These are phyloP conservation scores for Oligia fasciuncula DNA, from an alignment of 2,888 invertebrate genomes.

Conservation along the genomic window DNA sequence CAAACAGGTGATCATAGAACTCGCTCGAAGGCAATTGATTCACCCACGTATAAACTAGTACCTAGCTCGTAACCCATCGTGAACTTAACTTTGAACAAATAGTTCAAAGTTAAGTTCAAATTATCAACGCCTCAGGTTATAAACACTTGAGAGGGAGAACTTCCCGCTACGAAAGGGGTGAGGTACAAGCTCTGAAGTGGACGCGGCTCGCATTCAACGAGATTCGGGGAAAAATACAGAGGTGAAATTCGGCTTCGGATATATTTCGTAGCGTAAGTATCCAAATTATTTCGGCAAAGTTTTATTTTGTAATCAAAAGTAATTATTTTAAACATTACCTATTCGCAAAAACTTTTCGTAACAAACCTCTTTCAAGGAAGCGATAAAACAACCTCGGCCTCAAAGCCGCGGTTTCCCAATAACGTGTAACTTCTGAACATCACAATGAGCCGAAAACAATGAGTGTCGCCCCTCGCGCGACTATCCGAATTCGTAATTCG, in stretches of 20 bases:
- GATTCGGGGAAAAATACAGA: conserved; percentile 17
- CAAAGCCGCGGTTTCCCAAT: neutral
- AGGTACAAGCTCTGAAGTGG: conserved; percentile 31
- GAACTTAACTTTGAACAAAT: no score
- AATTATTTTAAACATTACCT: neutral
- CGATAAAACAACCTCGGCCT: conserved; percentile 8
- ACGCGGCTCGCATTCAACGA: conserved; percentile 15
- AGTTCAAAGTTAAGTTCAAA: conserved; percentile 54
- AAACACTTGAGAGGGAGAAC: conserved; percentile 34
- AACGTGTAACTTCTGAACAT: conserved; percentile 41
- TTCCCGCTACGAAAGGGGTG: conserved; percentile 26
- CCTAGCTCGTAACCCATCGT: conserved; percentile 37
- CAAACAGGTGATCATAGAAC: conserved; percentile 37
- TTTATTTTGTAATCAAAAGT: neutral
- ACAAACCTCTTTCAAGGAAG: conserved; percentile 8
- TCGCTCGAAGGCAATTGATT: conserved; percentile 41
- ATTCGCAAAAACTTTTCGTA: neutral
- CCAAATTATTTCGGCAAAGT: neutral
- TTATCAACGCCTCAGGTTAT: conserved; percentile 47
- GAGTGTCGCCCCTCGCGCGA: neutral
- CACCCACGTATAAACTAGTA: conserved; percentile 25
- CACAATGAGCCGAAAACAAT: conserved; percentile 30
- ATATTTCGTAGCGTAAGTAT: neutral
- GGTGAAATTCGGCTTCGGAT: neutral
- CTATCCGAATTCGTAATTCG: conserved; percentile 21